These are phyloP conservation scores for Hemitrygon akajei DNA, from an alignment of 2,797 vertebrate genomes.

Conservation along the genomic window DNA sequence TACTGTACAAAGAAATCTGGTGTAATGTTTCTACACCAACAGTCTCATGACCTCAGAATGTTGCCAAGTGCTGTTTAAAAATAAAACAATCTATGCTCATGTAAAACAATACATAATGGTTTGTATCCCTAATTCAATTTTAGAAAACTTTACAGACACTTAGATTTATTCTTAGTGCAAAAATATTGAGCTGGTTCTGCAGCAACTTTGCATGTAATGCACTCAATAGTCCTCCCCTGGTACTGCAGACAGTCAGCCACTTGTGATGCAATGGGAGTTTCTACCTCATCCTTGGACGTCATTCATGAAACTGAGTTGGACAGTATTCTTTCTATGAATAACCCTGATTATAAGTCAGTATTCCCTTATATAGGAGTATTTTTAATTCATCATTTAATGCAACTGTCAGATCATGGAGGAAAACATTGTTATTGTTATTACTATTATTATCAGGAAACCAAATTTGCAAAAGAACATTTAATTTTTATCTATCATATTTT, in stretches of 20 bases:
- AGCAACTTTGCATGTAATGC: slow-evolving; percentile 49
- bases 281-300: slow-evolving; percentile 59
- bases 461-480: slow-evolving; percentile 69
- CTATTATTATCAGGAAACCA: slow-evolving; percentile 64
- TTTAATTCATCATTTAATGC: slow-evolving; percentile 73
- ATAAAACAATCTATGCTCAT: neutral
- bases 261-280: slow-evolving; percentile 60
- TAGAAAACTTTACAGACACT: neutral
- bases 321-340: slow-evolving; percentile 70
- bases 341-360: slow-evolving; percentile 69
- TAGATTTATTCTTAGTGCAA: slow-evolving; percentile 42
- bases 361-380: slow-evolving; percentile 70
- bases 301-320: slow-evolving; percentile 57
- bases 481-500: slow-evolving; percentile 51
- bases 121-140: slow-evolving; percentile 42
- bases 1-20: slow-evolving; percentile 41
- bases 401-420: slow-evolving; percentile 66
- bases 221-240: slow-evolving; percentile 14
- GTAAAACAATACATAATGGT: slow-evolving; percentile 42
- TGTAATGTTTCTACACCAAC: slow-evolving; percentile 39
- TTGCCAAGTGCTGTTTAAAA: slow-evolving; percentile 39
- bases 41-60: slow-evolving; percentile 44
- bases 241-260: slow-evolving; percentile 43
- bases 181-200: slow-evolving; percentile 47
- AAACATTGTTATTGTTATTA: slow-evolving; percentile 64